phyloP scores from a whole-genome alignment of 2,797 vertebrate genomes.

The Neoniphon sammara region DNA sequence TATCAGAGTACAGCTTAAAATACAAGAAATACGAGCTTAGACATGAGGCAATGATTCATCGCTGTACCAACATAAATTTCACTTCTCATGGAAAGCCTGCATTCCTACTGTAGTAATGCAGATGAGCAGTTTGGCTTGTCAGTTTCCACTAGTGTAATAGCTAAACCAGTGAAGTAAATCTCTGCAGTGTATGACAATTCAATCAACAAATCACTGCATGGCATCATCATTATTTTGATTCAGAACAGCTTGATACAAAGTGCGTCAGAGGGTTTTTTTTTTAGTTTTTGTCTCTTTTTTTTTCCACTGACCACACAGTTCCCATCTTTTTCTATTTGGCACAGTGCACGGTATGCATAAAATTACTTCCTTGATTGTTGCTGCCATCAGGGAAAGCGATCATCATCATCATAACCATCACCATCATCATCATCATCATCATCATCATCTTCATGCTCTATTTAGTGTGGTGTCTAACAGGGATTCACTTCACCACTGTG shows the following conservation, averaged over 20 bases:
- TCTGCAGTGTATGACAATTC: slow-evolving; percentile 10
- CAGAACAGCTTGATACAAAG: slow-evolving; percentile 5
- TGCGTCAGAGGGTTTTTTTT: background rate
- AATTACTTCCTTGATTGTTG: slow-evolving; percentile 55
- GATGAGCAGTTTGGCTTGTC: background rate
- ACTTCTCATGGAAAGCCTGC: background rate
- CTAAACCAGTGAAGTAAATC: slow-evolving; percentile 8
- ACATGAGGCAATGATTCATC: slow-evolving; percentile 6
- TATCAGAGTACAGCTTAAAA: background rate
- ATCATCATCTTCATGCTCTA: slow-evolving; percentile 46
- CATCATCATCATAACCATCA: too few relatives aligned
- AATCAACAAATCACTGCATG: slow-evolving; percentile 36
- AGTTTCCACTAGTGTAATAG: slow-evolving; percentile 11
- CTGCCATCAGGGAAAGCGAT: slow-evolving; percentile 53
- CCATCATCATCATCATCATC: slow-evolving; percentile 38
- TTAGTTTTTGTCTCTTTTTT: background rate
- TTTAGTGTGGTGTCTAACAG: slow-evolving; percentile 36
- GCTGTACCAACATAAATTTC: background rate
- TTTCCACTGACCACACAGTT: slow-evolving; percentile 34
- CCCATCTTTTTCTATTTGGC: slow-evolving; percentile 28
- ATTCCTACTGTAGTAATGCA: background rate
- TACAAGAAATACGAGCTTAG: background rate
- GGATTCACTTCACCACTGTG: slow-evolving; percentile 38
- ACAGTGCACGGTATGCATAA: slow-evolving; percentile 12
- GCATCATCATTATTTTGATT: slow-evolving; percentile 5